Conservation (phyloP, 2,797 vertebrate species). For the Gallinago nigripennis region DNA sequence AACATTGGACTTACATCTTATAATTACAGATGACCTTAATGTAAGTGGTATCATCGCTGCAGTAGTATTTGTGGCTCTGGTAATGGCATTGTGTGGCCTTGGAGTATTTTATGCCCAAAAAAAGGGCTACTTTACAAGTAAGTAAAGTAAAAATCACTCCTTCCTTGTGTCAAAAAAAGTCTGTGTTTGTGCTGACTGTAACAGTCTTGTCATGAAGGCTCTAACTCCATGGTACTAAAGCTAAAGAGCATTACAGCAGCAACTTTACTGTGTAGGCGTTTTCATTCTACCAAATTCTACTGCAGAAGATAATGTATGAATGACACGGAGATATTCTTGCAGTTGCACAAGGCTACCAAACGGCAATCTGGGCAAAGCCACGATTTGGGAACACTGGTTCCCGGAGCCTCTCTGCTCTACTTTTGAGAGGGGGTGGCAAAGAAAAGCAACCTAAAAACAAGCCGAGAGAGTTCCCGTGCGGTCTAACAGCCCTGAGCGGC, state of each 20-base stretch:
- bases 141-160: constrained; percentile 70
- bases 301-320: neutral
- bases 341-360: neutral
- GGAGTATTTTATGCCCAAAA: constrained; percentile 87
- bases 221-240: neutral
- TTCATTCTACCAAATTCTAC: neutral
- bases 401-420: neutral
- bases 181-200: neutral
- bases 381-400: neutral
- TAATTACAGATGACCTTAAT: constrained; percentile 89
- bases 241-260: neutral
- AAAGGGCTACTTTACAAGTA: constrained; percentile 92
- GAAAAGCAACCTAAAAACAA: neutral
- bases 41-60: constrained; percentile 81
- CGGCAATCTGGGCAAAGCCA: neutral
- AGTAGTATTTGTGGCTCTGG: constrained; percentile 81
- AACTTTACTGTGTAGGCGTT: neutral
- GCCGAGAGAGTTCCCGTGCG: neutral
- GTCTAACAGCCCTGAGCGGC: neutral
- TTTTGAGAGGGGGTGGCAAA: neutral
- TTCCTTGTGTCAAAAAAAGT: neutral
- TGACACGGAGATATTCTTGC: neutral
- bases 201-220: neutral
- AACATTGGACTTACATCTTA: neutral
- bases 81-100: constrained; percentile 81